These are phyloP conservation scores for Plagiodera versicolora DNA, from an alignment of 2,888 invertebrate genomes.

Conservation along the genomic window DNA sequence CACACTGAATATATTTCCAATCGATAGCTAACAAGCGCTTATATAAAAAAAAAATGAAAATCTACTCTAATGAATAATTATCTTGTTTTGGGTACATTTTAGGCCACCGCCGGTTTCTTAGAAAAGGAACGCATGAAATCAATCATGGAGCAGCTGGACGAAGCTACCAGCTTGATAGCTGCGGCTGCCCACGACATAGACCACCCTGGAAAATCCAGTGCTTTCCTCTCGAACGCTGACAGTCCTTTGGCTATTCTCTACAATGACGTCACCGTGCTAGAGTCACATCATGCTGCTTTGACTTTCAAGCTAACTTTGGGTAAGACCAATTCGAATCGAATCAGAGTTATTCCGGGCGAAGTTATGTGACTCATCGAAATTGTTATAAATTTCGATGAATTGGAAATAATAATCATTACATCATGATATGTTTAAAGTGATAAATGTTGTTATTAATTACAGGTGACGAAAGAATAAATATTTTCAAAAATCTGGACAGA, in stretches of 20 bases:
- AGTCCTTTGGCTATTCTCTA: conserved; percentile 90
- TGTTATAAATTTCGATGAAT: no score
- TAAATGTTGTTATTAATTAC: conserved; percentile 33
- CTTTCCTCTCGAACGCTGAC: conserved; percentile 91
- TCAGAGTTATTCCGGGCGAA: no score
- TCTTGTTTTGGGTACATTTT: conserved; percentile 4
- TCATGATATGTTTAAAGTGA: no score
- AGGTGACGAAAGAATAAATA: conserved; percentile 90
- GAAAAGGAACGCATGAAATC: conserved; percentile 80
- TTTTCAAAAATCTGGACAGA: conserved; percentile 88
- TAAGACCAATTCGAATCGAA: no score
- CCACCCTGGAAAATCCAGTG: conserved; percentile 93
- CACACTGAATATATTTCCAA: no score
- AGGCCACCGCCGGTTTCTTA: conserved; percentile 92
- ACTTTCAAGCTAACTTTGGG: conserved; percentile 91
- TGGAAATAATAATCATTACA: no score
- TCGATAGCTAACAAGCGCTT: no score
- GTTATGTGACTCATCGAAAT: no score
- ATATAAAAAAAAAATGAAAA: no score
- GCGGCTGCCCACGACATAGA: conserved; percentile 96
- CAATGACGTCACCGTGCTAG: conserved; percentile 93
- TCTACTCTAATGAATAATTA: no score
- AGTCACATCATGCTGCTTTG: conserved; percentile 94
- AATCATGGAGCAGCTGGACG: conserved; percentile 87
- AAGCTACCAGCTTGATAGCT: conserved; percentile 87